These are phyloP conservation scores for Hermetia illucens DNA, from an alignment of 1,140 invertebrate species.

Conservation along the genomic window DNA sequence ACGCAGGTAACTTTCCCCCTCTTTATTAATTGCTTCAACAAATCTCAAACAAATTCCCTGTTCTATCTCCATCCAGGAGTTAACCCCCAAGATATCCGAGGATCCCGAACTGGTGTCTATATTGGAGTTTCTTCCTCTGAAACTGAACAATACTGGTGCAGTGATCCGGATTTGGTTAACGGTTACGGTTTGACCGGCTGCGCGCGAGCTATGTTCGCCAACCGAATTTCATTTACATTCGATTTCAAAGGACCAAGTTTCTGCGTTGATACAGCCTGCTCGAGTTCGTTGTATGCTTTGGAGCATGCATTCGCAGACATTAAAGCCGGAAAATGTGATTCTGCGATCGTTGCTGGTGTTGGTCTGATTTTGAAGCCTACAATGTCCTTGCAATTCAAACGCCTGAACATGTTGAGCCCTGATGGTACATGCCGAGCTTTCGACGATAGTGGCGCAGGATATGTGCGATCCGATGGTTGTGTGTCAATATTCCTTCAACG, in stretches of 20 bases:
- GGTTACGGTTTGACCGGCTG: conserved; percentile 90
- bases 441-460: conserved; percentile 79
- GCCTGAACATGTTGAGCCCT: conserved; percentile 75
- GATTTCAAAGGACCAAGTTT: conserved; percentile 86
- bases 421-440: conserved; percentile 89
- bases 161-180: conserved; percentile 59
- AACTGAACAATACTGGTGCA: conserved; percentile 66
- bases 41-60: conserved; percentile 1
- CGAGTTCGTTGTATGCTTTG: conserved; percentile 78
- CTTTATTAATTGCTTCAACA: background rate
- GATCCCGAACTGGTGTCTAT: conserved; percentile 79
- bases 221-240: conserved; percentile 89
- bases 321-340: conserved; percentile 71
- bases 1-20: conserved; percentile 50
- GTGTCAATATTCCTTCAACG: conserved; percentile 73
- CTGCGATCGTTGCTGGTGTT: conserved; percentile 80
- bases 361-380: conserved; percentile 76
- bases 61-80: conserved; percentile 36
- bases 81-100: conserved; percentile 65
- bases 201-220: conserved; percentile 88
- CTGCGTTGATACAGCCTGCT: conserved; percentile 90
- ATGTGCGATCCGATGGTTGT: conserved; percentile 81
- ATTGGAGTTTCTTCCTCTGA: conserved; percentile 79
- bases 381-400: conserved; percentile 83
- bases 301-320: conserved; percentile 77